These are phyloP conservation scores for Resseliella maxima DNA, from an alignment of 2,888 invertebrate species.

Conservation along the genomic window DNA sequence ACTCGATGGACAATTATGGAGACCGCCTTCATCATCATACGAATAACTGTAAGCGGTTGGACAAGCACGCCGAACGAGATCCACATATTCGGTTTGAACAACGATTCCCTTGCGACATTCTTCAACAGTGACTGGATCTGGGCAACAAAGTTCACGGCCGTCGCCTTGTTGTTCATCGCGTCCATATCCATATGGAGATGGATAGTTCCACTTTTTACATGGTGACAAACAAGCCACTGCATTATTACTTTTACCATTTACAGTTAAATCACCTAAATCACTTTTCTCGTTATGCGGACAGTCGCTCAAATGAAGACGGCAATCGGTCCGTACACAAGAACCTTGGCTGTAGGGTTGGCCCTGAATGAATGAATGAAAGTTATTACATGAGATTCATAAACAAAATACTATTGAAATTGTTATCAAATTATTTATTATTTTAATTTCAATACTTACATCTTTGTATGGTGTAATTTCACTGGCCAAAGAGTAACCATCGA, in stretches of 20 bases:
- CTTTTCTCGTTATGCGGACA: constrained; percentile 20
- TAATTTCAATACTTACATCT: neutral
- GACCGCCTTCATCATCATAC: constrained; percentile 53
- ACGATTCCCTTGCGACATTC: neutral
- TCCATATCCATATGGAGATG: constrained; percentile 2
- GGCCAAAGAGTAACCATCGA: constrained; percentile 32
- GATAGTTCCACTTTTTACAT: constrained; percentile 56
- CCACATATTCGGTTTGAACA: constrained; percentile 3
- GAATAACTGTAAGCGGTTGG: constrained; percentile 51
- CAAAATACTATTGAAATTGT: too few species aligned
- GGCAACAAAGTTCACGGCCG: neutral
- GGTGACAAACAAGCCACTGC: neutral
- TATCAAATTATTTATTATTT: too few species aligned
- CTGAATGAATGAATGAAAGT: neutral
- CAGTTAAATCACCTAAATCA: constrained; percentile 34
- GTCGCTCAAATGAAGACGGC: neutral
- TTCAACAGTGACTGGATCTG: neutral
- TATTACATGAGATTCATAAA: too few species aligned
- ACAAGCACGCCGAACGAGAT: constrained; percentile 1
- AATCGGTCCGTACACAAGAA: constrained; percentile 12
- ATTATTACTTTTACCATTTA: neutral
- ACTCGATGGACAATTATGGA: constrained; percentile 19
- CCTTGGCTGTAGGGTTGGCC: neutral
- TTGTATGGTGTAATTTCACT: constrained; percentile 13
- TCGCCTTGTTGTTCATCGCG: neutral